A percentile compares a stretch with the other conserved stretches of the same genome.
These are phyloP conservation scores for Andrena chrysosceles DNA, from an alignment of 2,888 invertebrate genomes.

Conservation along the genomic window DNA sequence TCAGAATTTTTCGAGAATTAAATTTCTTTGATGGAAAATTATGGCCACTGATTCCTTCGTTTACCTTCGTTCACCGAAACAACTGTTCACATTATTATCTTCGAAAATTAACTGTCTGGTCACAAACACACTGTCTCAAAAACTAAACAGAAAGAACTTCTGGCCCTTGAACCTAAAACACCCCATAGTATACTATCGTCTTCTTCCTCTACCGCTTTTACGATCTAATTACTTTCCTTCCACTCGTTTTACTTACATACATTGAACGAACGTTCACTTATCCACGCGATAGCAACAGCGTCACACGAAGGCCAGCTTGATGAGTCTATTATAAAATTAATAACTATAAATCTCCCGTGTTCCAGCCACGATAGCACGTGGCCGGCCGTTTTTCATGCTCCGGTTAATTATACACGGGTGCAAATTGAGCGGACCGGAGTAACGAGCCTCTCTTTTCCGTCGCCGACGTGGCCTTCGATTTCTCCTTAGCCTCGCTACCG, in stretches of 20 bases:
- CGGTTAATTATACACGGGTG: constrained; percentile 81
- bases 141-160: too few species aligned
- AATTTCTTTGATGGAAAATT: too few species aligned
- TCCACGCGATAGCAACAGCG: constrained; percentile 42
- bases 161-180: background rate
- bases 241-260: constrained; percentile 37
- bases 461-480: constrained; percentile 25
- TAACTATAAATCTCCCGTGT: constrained; percentile 81
- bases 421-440: constrained; percentile 79
- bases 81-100: too few species aligned
- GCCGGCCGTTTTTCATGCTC: constrained; percentile 80
- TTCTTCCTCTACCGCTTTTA: background rate
- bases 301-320: constrained; percentile 67
- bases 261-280: constrained; percentile 58
- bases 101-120: too few species aligned
- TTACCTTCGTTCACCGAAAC: too few species aligned
- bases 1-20: too few species aligned
- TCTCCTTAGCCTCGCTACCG: constrained; percentile 30
- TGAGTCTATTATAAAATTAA: constrained; percentile 83
- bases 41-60: too few species aligned
- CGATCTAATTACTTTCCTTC: background rate
- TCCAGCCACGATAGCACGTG: constrained; percentile 79
- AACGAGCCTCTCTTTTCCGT: constrained; percentile 68
- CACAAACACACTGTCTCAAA: too few species aligned
- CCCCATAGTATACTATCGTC: background rate